Evolutionary conservation across 2,113 vertebrate genomes (phyloP).

Genomic region (Percina caprodes): DNA sequence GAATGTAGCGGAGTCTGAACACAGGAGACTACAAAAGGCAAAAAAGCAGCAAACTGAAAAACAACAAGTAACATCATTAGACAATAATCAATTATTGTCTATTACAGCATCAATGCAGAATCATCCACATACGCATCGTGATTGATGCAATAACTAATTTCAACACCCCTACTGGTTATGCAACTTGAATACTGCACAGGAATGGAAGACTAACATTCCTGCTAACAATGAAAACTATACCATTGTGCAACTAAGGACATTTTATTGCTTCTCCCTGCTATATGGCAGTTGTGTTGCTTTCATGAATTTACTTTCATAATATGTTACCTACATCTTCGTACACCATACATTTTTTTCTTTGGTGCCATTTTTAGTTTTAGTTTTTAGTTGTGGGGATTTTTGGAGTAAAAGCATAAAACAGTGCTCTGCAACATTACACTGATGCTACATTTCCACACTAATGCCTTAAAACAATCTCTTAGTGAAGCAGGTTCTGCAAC

Average conservation of each 20-base stretch:
- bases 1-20: too few species aligned
- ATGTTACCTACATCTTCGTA: neutral
- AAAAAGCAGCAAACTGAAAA: too few species aligned
- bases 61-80: too few species aligned
- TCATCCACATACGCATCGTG: too few species aligned
- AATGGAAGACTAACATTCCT: too few species aligned
- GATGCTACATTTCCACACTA: constrained; percentile 1
- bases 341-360: neutral
- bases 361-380: neutral
- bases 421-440: constrained; percentile 8
- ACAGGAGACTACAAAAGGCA: too few species aligned
- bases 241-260: neutral
- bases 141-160: too few species aligned
- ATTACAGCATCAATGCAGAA: too few species aligned
- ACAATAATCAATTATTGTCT: too few species aligned
- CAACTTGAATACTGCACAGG: too few species aligned
- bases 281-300: neutral
- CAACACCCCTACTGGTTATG: too few species aligned
- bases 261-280: neutral
- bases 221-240: too few species aligned
- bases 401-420: constrained; percentile 8
- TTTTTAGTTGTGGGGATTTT: neutral
- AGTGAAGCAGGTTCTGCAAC: neutral
- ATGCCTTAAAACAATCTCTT: neutral
- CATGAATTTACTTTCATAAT: neutral